Percentiles rank a stretch among this genome's conserved stretches.
phyloP scores from a whole-genome alignment of 2,113 vertebrate genomes.

The Toxostoma redivivum region DNA sequence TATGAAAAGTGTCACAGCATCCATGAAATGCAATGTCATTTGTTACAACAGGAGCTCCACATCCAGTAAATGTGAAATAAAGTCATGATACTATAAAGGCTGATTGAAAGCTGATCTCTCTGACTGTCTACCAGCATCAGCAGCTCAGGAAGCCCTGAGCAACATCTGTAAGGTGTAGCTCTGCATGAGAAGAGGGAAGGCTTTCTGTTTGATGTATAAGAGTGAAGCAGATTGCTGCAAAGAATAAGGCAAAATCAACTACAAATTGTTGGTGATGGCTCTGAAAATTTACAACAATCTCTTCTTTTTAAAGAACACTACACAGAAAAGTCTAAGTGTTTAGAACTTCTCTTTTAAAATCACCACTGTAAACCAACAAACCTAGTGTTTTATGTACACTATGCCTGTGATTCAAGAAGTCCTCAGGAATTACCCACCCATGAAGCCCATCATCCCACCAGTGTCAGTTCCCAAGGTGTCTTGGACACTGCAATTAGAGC shows the following conservation, averaged over 20 bases:
- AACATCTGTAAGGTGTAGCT: slow-evolving; percentile 41
- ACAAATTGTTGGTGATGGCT: not conserved
- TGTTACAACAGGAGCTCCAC: not conserved
- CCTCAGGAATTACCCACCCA: slow-evolving; percentile 19
- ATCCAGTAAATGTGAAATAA: not conserved
- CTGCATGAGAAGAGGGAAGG: not conserved
- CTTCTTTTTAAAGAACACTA: slow-evolving; percentile 29
- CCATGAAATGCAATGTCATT: slow-evolving; percentile 21
- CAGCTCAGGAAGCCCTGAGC: not conserved
- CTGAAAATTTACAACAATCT: slow-evolving; percentile 21
- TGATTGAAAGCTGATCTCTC: slow-evolving; percentile 9
- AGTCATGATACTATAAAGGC: not conserved
- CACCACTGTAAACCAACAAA: slow-evolving; percentile 19
- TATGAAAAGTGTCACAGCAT: slow-evolving; percentile 26
- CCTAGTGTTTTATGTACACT: not conserved
- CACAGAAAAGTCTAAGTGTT: slow-evolving; percentile 32
- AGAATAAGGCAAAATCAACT: slow-evolving; percentile 52
- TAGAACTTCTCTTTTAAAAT: slow-evolving; percentile 29
- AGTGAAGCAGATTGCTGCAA: slow-evolving; percentile 4
- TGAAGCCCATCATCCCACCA: not conserved
- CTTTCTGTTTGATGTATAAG: not conserved
- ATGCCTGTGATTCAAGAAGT: slow-evolving; percentile 17
- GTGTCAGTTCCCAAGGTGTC: not conserved
- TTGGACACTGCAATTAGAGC: not conserved
- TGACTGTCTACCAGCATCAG: not conserved